Evolutionary conservation across 2,888 invertebrate species (phyloP), one percentile per base, ranked within the genome.

Genomic region (Tolmerus cingulatus): DNA sequence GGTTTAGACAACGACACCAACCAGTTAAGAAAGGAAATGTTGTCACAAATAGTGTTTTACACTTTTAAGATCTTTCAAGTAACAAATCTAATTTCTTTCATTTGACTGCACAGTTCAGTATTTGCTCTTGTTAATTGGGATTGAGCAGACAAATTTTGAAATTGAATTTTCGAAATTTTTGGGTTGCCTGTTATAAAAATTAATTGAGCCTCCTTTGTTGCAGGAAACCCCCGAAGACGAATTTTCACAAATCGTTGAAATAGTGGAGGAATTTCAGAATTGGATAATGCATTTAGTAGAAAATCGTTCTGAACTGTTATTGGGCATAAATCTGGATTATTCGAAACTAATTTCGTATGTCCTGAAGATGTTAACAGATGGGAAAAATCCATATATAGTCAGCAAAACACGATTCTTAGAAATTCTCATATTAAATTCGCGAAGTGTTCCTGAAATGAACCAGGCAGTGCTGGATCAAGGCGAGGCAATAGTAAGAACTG

Each of bases 281-380:
- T 91, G 92, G 37, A 90, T 92, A 3, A 90, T 91, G 87, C 92
- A 92, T 88, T 91, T 93, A 43, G 90, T 92, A 0, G 92, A 93
- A 88, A 93, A 92, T 88, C 93, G 94, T 0, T 95, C 95, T 0
- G 93, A 94, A 74, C 93, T 93, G 86, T 92, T 94, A 89, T 93
- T 94, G 89, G 94, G 94, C 90, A 93, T 94, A 79, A 92, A 94
- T 3, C 93, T 94, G 9, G 94, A 94, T 88, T 92, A 91, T 86
- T 91, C 92, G 87, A 91, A 92, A 46, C 90, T 93, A 1, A 91
- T 93, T 43, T 91, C 90, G 57, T 92, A 91, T 89, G 92, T 91
- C 0, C 90, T 92, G 12, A 91, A 91, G 86, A 91, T 92, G 12
- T 91, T 92, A 90, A 91, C 91, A 8, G 88, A 93, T 85, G 92